Evolutionary conservation across 2,797 vertebrate genomes (phyloP), one percentile per base, ranked within the genome.

Genomic region (Platalea minor): DNA sequence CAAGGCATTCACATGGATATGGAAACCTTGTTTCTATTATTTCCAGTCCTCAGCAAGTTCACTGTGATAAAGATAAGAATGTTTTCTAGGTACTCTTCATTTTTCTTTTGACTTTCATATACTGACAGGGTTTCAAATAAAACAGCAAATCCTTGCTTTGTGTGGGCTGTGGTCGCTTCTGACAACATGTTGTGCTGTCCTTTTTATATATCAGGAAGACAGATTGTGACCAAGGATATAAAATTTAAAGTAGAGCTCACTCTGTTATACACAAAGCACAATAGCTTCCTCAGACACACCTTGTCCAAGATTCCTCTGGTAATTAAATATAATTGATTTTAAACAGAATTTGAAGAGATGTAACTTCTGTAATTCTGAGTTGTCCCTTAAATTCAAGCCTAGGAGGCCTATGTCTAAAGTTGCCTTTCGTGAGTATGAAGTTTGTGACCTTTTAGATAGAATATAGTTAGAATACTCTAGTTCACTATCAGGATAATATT

Each of bases 101-200:
- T 96, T 95, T 65, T 89, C 33, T 83, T 75, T 78, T 73, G 16
- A 64, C 48, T 95, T 93, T 85, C 48, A 54, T 70, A 53, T 65
- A 68, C 63, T 80, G 77, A 83, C 45, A 91, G 31, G 14, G 21
- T 89, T 93, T 92, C 92, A 70, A 89, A 78, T 67, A 82, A 94
- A 89, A 65, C 77, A 95, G 51, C 31, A 95, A 95, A 89, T 93
- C 56, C 60, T 82, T 96, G 46, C n/a, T 95, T 93, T 89, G 92
- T 1, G 35, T 94, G 86, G 88, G 81, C 72, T 93, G 35, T 60
- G 68, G 81, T 70, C 20, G 8, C 51, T 97, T 95, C 64, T 95
- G 81, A 74, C 78, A 91, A 89, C 45, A 88, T 85, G 68, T 74
- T 95, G 43, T 89, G 60, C 53, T 92, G 75, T 91, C 94, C 76